Conservation (phyloP, 2,113 vertebrate species). For the Sturnira hondurensis region DNA sequence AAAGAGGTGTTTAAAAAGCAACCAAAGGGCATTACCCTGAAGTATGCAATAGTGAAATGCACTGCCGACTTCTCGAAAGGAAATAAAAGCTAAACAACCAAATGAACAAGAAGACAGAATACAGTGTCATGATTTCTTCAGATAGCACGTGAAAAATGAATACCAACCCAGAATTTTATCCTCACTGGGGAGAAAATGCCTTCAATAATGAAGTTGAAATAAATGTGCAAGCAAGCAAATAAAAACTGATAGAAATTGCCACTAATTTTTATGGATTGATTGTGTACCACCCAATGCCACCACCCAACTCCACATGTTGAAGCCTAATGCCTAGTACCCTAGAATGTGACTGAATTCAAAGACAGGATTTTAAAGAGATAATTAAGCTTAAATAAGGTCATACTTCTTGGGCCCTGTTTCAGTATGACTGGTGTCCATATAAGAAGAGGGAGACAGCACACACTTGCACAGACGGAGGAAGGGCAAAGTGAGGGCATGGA, state of each 20-base stretch:
- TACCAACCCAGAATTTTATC: background rate
- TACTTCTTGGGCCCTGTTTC: background rate
- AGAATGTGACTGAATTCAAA: background rate
- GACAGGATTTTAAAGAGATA: background rate
- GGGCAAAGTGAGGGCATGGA: too few relatives aligned
- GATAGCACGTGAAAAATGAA: background rate
- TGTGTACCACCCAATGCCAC: background rate
- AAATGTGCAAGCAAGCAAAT: background rate
- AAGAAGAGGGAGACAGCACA: background rate
- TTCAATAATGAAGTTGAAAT: background rate
- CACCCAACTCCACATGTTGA: background rate
- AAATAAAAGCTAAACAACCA: background rate
- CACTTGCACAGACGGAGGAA: background rate
- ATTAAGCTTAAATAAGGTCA: background rate
- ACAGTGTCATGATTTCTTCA: background rate
- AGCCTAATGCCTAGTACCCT: background rate
- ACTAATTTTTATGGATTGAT: background rate
- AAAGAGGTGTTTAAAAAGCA: background rate
- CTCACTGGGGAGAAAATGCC: background rate
- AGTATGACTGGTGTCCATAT: background rate
- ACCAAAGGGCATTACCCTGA: background rate
- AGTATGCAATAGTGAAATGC: background rate
- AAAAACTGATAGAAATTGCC: background rate
- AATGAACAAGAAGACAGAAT: background rate
- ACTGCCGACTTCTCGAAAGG: background rate